Evolutionary conservation across 2,113 vertebrate genomes (phyloP), one percentile per base, ranked within the genome.

Genomic region (Abramis brama): DNA sequence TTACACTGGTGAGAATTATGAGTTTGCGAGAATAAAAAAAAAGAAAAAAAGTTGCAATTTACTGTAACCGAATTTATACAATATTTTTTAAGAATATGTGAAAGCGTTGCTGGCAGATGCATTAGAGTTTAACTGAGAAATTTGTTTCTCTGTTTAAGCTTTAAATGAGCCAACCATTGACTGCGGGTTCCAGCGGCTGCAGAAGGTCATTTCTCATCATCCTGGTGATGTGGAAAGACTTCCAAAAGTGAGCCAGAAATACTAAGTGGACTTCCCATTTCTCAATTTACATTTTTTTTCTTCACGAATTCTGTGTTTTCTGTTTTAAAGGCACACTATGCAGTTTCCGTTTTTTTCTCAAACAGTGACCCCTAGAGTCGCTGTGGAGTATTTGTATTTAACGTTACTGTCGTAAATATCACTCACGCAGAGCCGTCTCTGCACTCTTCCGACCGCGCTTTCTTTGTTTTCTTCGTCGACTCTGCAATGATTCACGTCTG

Each of bases 1-100:
- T 93, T 97, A 96, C 92, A 97, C 96, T 0, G 95, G 96, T 97
- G 74, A 96, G 91, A 33, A 47, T 62, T 2, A 60, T 11, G 1
- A 47, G 25, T 71, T 57, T 13, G 15, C 6, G 13, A 43, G 21
- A 43, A 43, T 8, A 0, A 10, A 9, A 9, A 43, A 36, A 36
- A 30, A 12, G 3, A 13, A 2, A 15, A 15, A 17, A 19, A 7
- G 0, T 30, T 1, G 13, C 25, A 66, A 33, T 36, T 70, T 71
- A 39, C 33, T 1, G 2, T 68, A 8, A 68, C 15, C 33, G 39
- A 11, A 17, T 30, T 66, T 66, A 66, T 33, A 6, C 4, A 33
- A 3, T 33, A 33, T 33, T 3, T 30, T 33, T 33, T 33, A 33
- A 3, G 30, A 33, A n/a, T 43, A 45, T n/a, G 36, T 3, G 36